A percentile compares a stretch with the other conserved stretches of the same genome.
phyloP scores from a whole-genome alignment of 2,888 invertebrate genomes.

The Euzophera pinguis region DNA sequence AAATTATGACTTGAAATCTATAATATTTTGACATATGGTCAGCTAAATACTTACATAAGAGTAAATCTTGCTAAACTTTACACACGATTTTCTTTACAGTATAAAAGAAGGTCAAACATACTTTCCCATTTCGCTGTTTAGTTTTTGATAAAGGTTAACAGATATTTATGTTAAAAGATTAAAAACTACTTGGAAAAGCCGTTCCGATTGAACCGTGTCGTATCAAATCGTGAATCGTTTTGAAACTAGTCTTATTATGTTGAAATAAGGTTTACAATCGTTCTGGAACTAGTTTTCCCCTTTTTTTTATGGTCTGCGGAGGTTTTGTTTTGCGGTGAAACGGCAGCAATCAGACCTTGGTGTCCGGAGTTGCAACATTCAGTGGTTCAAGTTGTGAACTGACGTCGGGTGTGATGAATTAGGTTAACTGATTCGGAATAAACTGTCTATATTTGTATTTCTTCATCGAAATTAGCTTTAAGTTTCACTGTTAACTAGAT shows the following conservation, averaged over 20 bases:
- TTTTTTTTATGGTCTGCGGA: constrained; percentile 45
- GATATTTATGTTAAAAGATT: neutral
- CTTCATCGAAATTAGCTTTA: no score
- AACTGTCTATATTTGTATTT: no score
- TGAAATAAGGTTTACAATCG: constrained; percentile 9
- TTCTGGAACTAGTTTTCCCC: constrained; percentile 31
- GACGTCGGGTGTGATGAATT: constrained; percentile 1
- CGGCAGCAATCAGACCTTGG: constrained; percentile 73
- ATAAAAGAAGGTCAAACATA: neutral
- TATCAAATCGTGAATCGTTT: neutral
- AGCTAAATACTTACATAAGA: neutral
- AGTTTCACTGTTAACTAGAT: no score
- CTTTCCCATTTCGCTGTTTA: neutral
- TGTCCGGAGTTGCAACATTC: constrained; percentile 68
- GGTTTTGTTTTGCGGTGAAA: constrained; percentile 71
- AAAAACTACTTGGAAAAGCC: constrained; percentile 7
- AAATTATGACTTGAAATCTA: no score
- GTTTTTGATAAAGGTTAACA: neutral
- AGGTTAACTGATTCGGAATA: neutral
- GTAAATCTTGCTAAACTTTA: neutral
- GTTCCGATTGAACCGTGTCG: constrained; percentile 4
- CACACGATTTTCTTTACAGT: neutral
- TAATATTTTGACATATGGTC: no score
- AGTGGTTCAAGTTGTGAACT: constrained; percentile 34
- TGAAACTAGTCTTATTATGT: neutral